Evolutionary conservation across 2,888 invertebrate genomes (phyloP).

Genomic region (Cerastoderma edule): DNA sequence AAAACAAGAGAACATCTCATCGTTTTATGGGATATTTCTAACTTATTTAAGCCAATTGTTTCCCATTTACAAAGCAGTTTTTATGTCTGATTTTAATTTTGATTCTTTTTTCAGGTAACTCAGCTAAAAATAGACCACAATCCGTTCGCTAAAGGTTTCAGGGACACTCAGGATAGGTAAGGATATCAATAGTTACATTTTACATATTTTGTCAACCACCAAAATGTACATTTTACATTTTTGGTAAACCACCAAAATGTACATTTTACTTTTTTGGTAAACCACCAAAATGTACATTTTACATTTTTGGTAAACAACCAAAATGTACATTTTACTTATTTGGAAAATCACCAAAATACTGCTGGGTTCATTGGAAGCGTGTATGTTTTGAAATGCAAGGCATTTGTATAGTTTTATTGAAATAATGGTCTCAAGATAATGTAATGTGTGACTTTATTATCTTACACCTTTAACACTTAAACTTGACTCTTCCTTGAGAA

Average conservation of each 20-base stretch:
- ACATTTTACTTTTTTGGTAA: not conserved
- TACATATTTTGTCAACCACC: not conserved
- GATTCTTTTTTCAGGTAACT: slow-evolving; percentile 80
- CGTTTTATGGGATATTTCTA: no score
- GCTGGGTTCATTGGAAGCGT: no score
- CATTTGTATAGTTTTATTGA: no score
- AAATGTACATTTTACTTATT: not conserved
- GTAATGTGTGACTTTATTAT: no score
- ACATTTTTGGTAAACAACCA: not conserved
- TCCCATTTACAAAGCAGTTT: not conserved
- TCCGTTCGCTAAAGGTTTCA: slow-evolving; percentile 84
- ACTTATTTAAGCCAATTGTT: not conserved
- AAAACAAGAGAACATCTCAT: no score
- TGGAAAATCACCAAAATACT: no score
- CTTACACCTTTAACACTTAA: no score
- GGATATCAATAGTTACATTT: not conserved
- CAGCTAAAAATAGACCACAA: slow-evolving; percentile 84
- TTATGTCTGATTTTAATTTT: not conserved
- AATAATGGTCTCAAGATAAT: no score
- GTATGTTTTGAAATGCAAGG: no score
- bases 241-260: not conserved
- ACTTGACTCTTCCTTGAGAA: not conserved
- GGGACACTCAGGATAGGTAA: slow-evolving; percentile 80
- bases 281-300: not conserved
- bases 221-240: not conserved